Conservation (phyloP, 2,113 vertebrate species). For the Semicossyphus pulcher region DNA sequence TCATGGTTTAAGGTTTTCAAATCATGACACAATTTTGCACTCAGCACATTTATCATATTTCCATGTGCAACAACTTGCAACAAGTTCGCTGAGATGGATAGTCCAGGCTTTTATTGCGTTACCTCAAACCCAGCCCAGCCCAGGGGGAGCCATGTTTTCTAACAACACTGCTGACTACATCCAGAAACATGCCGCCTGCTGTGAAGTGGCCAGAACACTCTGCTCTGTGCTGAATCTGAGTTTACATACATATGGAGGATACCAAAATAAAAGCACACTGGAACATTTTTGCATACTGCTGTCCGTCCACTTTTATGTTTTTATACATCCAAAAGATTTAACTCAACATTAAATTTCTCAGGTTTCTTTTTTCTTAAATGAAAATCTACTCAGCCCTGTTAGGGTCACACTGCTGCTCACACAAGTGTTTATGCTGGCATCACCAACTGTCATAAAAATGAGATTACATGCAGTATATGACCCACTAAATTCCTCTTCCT, state of each 20-base stretch:
- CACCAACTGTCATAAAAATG: conserved; percentile 32
- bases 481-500: conserved; percentile 26
- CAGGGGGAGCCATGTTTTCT: neutral
- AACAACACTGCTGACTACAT: neutral
- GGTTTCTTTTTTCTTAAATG: neutral
- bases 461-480: conserved; percentile 41
- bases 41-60: neutral
- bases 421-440: conserved; percentile 33
- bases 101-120: neutral
- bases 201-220: neutral
- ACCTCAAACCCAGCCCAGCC: neutral
- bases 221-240: neutral
- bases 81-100: neutral
- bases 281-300: neutral
- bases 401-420: neutral
- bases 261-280: neutral
- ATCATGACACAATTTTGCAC: neutral
- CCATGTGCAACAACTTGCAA: neutral
- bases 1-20: neutral
- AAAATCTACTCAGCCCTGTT: conserved; percentile 27
- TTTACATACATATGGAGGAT: conserved; percentile 14
- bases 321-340: neutral
- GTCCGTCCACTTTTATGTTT: neutral
- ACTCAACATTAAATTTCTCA: neutral
- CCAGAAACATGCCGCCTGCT: conserved; percentile 24